Evolutionary conservation across 2,797 vertebrate species (phyloP).

Genomic region (Psittacula derbiana): DNA sequence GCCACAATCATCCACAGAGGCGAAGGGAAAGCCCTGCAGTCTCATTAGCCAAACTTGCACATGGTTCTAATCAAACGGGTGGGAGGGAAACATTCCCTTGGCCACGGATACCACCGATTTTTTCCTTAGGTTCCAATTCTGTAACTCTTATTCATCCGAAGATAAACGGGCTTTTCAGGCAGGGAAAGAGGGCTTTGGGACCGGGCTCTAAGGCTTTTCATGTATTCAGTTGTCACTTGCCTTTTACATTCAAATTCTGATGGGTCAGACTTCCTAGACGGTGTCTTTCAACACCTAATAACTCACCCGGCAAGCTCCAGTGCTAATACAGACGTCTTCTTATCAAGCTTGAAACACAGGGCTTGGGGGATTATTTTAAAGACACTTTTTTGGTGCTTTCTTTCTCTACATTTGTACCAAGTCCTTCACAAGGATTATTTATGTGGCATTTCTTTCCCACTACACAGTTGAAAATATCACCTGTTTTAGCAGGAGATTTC

Average conservation of each 20-base stretch:
- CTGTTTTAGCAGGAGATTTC: conserved; percentile 72
- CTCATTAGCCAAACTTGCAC: conserved; percentile 58
- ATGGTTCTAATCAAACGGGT: conserved; percentile 63
- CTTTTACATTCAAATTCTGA: conserved; percentile 62
- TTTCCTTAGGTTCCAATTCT: conserved; percentile 55
- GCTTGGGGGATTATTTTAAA: conserved; percentile 67
- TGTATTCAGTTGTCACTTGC: conserved; percentile 66
- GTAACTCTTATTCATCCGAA: conserved; percentile 56
- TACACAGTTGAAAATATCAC: conserved; percentile 72
- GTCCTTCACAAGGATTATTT: conserved; percentile 71
- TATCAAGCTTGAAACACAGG: conserved; percentile 64
- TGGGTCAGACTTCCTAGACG: conserved; percentile 63
- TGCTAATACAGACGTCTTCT: conserved; percentile 55
- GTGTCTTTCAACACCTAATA: conserved; percentile 79
- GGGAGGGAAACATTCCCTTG: conserved; percentile 64
- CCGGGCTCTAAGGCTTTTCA: conserved; percentile 15
- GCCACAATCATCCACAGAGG: conserved; percentile 25
- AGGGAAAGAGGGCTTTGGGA: conserved; percentile 40
- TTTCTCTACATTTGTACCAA: conserved; percentile 53
- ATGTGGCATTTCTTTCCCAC: conserved; percentile 74
- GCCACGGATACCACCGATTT: conserved; percentile 53
- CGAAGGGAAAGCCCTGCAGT: conserved; percentile 32
- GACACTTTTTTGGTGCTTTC: conserved; percentile 58
- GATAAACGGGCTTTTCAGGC: conserved; percentile 50
- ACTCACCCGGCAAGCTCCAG: conserved; percentile 65